These are phyloP conservation scores for Chalcosyrphus nemorum DNA, from an alignment of 2,888 invertebrate species.

Conservation along the genomic window DNA sequence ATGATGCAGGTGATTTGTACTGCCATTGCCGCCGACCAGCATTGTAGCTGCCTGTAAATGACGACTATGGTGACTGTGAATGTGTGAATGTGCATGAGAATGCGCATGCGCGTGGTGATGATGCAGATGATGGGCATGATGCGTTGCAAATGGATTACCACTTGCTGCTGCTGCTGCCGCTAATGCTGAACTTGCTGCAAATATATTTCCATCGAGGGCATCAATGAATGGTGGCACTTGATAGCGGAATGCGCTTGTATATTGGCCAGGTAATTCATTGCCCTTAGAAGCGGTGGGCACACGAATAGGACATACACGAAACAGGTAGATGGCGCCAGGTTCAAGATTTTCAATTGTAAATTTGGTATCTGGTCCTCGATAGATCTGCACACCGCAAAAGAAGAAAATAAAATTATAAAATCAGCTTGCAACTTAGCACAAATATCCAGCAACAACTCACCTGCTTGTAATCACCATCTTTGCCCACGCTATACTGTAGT, in stretches of 20 bases:
- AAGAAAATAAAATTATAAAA: too few species aligned
- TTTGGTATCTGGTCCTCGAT: conserved; percentile 86
- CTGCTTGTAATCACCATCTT: conserved; percentile 86
- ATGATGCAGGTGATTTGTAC: conserved; percentile 76
- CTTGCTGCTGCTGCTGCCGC: conserved; percentile 68
- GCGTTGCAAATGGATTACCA: conserved; percentile 68
- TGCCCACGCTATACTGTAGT: conserved; percentile 86
- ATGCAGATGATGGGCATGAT: conserved; percentile 75
- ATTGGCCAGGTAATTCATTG: conserved; percentile 86
- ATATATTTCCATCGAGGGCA: conserved; percentile 76
- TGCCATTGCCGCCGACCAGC: conserved; percentile 71
- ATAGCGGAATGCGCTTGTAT: conserved; percentile 85
- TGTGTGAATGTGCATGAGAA: conserved; percentile 71
- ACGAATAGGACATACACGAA: conserved; percentile 91
- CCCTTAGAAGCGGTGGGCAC: conserved; percentile 83
- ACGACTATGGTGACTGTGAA: conserved; percentile 78
- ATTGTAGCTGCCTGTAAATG: conserved; percentile 71
- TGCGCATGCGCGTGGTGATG: conserved; percentile 74
- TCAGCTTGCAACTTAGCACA: too few species aligned
- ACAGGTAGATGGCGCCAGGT: conserved; percentile 88
- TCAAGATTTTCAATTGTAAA: conserved; percentile 87
- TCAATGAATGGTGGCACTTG: conserved; percentile 79
- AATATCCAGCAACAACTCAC: conserved; percentile 80
- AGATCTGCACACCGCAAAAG: conserved; percentile 83
- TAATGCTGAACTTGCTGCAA: conserved; percentile 65